These are phyloP conservation scores for Melitaea athalia DNA, from an alignment of 2,888 invertebrate genomes.

Conservation along the genomic window DNA sequence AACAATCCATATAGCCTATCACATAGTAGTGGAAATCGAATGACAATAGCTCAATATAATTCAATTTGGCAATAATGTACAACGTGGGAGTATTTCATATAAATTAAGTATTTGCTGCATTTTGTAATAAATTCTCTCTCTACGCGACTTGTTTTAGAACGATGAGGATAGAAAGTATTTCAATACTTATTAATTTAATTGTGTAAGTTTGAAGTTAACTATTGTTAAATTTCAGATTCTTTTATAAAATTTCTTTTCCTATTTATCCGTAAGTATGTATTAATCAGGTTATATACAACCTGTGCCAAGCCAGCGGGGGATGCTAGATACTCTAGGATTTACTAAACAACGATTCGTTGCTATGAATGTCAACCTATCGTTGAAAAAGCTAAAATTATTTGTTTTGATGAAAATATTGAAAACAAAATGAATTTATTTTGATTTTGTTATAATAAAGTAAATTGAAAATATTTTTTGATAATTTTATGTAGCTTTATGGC, in stretches of 20 bases:
- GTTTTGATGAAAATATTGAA: background rate
- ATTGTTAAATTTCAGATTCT: too few species aligned
- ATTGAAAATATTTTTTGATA: background rate
- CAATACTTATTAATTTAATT: too few species aligned
- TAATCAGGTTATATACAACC: too few species aligned
- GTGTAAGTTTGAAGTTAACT: too few species aligned
- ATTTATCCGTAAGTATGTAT: too few species aligned
- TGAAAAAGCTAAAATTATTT: constrained; percentile 6
- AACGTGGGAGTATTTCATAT: constrained; percentile 8
- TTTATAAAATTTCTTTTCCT: too few species aligned
- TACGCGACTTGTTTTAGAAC: too few species aligned
- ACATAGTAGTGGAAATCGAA: background rate
- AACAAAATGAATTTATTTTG: background rate
- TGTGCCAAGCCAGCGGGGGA: too few species aligned
- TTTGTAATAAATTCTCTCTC: too few species aligned
- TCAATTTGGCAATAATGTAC: constrained; percentile 4
- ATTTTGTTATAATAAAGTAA: constrained; percentile 11
- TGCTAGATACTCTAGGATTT: too few species aligned
- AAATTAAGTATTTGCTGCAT: constrained; percentile 8
- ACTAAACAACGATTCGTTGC: background rate
- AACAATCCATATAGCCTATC: background rate
- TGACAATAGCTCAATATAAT: constrained; percentile 1
- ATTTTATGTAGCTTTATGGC: background rate
- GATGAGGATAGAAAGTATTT: too few species aligned
- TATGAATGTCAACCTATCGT: background rate